Evolutionary conservation across 2,797 vertebrate genomes (phyloP).

Genomic region (Aphelocoma californica): DNA sequence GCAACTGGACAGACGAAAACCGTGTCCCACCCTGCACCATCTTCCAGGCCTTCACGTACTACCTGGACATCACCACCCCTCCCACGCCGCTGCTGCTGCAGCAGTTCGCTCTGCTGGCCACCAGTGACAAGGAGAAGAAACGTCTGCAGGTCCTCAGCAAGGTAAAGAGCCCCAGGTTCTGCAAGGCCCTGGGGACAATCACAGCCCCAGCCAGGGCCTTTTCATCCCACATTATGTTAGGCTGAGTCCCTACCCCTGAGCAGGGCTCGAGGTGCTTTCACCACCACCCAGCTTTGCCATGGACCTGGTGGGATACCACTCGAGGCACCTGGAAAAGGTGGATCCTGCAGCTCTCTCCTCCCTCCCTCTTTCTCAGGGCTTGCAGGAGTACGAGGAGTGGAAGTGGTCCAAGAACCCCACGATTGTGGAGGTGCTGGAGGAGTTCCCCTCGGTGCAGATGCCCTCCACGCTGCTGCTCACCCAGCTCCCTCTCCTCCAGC

Average conservation of each 20-base stretch:
- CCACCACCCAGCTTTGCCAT: not conserved
- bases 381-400: conserved; percentile 98
- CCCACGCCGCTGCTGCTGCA: conserved; percentile 92
- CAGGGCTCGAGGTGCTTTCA: not conserved
- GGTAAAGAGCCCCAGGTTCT: conserved; percentile 71
- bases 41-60: conserved; percentile 94
- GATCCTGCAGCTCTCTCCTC: not conserved
- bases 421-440: conserved; percentile 92
- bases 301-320: rapidly evolving
- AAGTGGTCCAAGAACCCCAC: conserved; percentile 97
- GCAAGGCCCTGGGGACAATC: not conserved
- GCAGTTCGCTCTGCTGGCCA: conserved; percentile 92
- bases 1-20: conserved; percentile 92
- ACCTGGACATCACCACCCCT: conserved; percentile 96
- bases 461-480: conserved; percentile 93
- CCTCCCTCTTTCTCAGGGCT: conserved; percentile 77
- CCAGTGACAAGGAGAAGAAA: conserved; percentile 91
- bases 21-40: conserved; percentile 95
- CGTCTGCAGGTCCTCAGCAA: conserved; percentile 92
- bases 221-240: not conserved
- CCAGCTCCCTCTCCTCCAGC: conserved; percentile 93
- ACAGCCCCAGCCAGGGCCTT: not conserved
- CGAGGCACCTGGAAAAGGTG: not conserved
- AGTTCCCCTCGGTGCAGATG: conserved; percentile 94
- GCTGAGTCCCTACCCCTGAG: not conserved